Conservation (phyloP, 2,888 invertebrate species). For the Sinodicranocentrus sp. region DNA sequence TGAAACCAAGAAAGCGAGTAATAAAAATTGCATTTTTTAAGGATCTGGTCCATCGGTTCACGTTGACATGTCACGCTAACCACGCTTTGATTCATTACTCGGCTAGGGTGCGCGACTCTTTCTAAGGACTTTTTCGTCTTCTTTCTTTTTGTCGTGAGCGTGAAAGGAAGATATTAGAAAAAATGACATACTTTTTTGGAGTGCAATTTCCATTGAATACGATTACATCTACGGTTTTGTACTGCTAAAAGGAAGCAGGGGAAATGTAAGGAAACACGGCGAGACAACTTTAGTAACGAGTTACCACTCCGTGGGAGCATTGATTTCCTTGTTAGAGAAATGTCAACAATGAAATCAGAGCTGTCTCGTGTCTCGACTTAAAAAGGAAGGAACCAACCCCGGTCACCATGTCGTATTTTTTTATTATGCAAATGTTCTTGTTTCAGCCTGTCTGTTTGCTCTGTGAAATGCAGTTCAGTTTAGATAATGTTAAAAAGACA, state of each 20-base stretch:
- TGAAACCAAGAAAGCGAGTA: no score
- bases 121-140: conserved; percentile 5
- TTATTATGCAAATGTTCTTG: conserved; percentile 40
- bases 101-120: conserved; percentile 47
- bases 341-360: conserved; percentile 62
- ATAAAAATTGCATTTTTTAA: conserved; percentile 30
- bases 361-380: conserved; percentile 26
- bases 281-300: neutral
- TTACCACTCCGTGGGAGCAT: conserved; percentile 29
- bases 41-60: conserved; percentile 6
- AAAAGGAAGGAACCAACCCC: conserved; percentile 45
- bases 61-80: conserved; percentile 58
- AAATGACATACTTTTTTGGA: conserved; percentile 55
- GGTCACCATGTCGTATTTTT: conserved; percentile 22
- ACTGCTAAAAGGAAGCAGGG: neutral
- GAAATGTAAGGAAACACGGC: neutral
- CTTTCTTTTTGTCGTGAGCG: neutral
- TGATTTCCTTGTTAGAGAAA: conserved; percentile 55
- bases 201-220: neutral
- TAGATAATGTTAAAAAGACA: neutral
- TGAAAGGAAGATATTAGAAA: neutral
- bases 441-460: conserved; percentile 7
- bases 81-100: conserved; percentile 32
- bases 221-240: neutral
- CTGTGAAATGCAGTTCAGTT: neutral